A percentile compares a stretch with the other conserved stretches of the same genome.
Evolutionary conservation across 2,797 vertebrate genomes (phyloP).

Genomic region (Amniataba percoides): DNA sequence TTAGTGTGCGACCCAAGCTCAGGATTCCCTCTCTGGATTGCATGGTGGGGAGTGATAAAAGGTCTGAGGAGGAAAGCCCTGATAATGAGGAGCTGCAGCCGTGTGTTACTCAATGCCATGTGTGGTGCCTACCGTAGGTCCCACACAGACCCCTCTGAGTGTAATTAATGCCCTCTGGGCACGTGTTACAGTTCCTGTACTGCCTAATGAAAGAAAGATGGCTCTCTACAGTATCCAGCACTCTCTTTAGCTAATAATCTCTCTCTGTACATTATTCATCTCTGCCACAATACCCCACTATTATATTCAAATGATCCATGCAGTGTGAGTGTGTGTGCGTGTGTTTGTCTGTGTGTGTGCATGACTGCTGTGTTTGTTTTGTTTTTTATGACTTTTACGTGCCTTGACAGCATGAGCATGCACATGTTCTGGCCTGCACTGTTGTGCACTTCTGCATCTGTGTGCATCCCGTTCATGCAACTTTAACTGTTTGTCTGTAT

Average conservation of each 20-base stretch:
- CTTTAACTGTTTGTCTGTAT: slow-evolving; percentile 36
- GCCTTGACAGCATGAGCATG: slow-evolving; percentile 46
- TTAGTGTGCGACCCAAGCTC: slow-evolving; percentile 28
- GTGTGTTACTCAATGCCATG: slow-evolving; percentile 66
- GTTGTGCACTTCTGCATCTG: slow-evolving; percentile 30
- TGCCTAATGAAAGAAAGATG: slow-evolving; percentile 79
- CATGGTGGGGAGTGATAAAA: slow-evolving; percentile 62
- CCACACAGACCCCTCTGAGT: slow-evolving; percentile 51
- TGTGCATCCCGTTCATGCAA: slow-evolving; percentile 30
- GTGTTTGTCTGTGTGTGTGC: neutral
- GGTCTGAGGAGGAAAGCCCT: slow-evolving; percentile 65
- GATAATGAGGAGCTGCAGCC: slow-evolving; percentile 64
- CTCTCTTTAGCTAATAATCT: slow-evolving; percentile 62
- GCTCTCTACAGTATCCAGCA: slow-evolving; percentile 42
- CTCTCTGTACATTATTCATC: slow-evolving; percentile 60
- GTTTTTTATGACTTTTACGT: slow-evolving; percentile 42
- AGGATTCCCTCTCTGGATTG: slow-evolving; percentile 63
- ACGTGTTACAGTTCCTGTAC: slow-evolving; percentile 48
- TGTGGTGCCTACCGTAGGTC: slow-evolving; percentile 67
- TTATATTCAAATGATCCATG: slow-evolving; percentile 81
- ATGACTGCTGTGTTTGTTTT: slow-evolving; percentile 52
- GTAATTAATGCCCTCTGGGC: slow-evolving; percentile 67
- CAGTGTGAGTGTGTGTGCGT: slow-evolving; percentile 26
- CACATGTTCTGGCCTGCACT: slow-evolving; percentile 26
- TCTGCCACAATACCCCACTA: slow-evolving; percentile 70